Evolutionary conservation across 2,113 vertebrate species (phyloP), one percentile per base, ranked within the genome.

Genomic region (Phaethon lepturus): DNA sequence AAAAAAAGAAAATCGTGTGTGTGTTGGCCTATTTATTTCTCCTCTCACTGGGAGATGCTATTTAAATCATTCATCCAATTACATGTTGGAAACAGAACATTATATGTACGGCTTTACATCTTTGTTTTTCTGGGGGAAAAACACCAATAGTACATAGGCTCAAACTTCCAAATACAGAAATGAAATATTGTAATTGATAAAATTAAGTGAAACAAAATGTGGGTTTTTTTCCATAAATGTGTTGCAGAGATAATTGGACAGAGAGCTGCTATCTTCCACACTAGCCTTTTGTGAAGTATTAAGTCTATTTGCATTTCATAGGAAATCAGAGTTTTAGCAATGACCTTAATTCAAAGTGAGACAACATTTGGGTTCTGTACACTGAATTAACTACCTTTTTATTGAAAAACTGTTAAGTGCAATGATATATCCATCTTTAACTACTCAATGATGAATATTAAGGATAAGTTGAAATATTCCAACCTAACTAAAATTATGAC

Each of bases 351-450:
- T 71, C 64, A 74, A 83, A 68, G 38, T 13, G 29, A 76, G 24
- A 86, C 76, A 64, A 33, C 20, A 71, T 74, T 73, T 3, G 0
- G 9, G 49, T 60, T 92, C 71, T 71, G 63, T 47, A 52, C 28
- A 55, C 20, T 47, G 47, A 88, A 95, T 53, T 83, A 81, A 67
- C 29, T 25, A 52, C 5, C 6, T 38, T 87, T 94, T 75, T 81
- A 92, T 67, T 89, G 88, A 91, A 88, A 94, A 92, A 29, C 44
- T 86, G 26, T 79, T 92, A 92, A 67, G 49, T 64, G 20, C 56
- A 89, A 68, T 82, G 55, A 87, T 79, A 79, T 45, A 91, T 85
- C 35, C 23, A 28, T 62, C 80, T 81, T 92, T 84, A 94, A 90
- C 84, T 85, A 84, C 52, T 73, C 31, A 71, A 45, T 59, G 44